Percentiles rank a stretch among this genome's conserved stretches.
Conservation (phyloP, 1,140 invertebrate species). For the Agraylea sexmaculata region DNA sequence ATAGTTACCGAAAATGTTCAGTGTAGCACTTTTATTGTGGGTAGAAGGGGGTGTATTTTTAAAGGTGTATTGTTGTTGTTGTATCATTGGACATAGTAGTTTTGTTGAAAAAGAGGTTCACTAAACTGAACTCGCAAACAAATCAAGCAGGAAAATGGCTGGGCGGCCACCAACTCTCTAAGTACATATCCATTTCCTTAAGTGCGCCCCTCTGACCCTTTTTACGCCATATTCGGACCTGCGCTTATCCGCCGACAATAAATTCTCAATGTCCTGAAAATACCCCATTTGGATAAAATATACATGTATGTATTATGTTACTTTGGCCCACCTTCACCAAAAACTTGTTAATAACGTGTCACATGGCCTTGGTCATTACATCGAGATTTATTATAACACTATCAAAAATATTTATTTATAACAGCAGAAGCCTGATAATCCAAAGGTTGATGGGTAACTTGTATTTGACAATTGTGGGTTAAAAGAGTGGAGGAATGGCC, state of each 20-base stretch:
- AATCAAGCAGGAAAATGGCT: slow-evolving; percentile 19
- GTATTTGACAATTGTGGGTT: no score
- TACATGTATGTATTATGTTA: not conserved
- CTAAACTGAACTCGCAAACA: slow-evolving; percentile 22
- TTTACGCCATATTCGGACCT: slow-evolving; percentile 3
- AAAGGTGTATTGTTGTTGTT: not conserved
- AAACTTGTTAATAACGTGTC: slow-evolving; percentile 3
- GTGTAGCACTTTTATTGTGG: no score
- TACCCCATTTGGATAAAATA: no score
- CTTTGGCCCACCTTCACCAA: not conserved
- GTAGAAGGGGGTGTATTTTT: no score
- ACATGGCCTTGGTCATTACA: slow-evolving; percentile 1
- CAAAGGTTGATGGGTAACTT: no score
- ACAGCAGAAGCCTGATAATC: no score
- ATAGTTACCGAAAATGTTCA: no score
- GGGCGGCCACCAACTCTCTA: slow-evolving; percentile 16
- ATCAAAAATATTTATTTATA: no score
- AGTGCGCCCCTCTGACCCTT: slow-evolving; percentile 18
- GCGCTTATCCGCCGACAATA: not conserved
- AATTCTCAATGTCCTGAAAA: not conserved
- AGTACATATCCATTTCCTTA: slow-evolving; percentile 18
- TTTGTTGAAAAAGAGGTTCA: slow-evolving; percentile 10
- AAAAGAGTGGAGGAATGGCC: no score
- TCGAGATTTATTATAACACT: slow-evolving; percentile 4
- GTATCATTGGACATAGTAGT: not conserved